Evolutionary conservation across 2,797 vertebrate species (phyloP).

Genomic region (Acanthopagrus latus): DNA sequence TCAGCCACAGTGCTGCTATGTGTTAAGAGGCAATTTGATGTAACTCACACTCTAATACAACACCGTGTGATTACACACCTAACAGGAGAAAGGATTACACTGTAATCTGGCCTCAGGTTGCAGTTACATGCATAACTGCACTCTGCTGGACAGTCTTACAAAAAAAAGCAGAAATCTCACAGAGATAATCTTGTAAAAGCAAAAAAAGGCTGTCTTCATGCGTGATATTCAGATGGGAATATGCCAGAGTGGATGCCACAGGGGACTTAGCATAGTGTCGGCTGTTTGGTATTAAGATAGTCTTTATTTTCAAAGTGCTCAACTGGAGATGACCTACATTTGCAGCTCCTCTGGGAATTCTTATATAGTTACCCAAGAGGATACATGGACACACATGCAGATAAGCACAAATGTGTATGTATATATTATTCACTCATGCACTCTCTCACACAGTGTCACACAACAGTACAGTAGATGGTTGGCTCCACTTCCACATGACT

Average conservation of each 20-base stretch:
- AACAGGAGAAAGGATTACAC: not conserved
- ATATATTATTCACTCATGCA: conserved; percentile 39
- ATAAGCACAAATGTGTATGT: conserved; percentile 12
- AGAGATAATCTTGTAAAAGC: conserved; percentile 39
- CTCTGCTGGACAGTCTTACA: conserved; percentile 11
- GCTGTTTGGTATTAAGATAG: conserved; percentile 39
- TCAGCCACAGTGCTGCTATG: not conserved
- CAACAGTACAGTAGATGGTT: conserved; percentile 32
- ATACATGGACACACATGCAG: conserved; percentile 22
- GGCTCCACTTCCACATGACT: conserved; percentile 48
- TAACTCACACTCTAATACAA: not conserved
- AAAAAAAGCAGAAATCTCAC: conserved; percentile 27
- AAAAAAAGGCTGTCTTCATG: conserved; percentile 11
- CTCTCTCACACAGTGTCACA: conserved; percentile 18
- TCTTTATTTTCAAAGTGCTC: conserved; percentile 50
- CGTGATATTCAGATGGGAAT: conserved; percentile 43
- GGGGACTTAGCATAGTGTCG: conserved; percentile 20
- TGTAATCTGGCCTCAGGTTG: conserved; percentile 3
- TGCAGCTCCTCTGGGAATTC: conserved; percentile 46
- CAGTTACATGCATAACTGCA: conserved; percentile 22
- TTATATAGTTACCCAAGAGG: conserved; percentile 33
- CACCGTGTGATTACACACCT: not conserved
- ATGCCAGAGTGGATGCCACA: conserved; percentile 30
- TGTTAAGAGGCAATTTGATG: conserved; percentile 1
- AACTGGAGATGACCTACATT: conserved; percentile 68